Base-by-base conservation (phyloP, 1,140 invertebrate genomes). In the Thalassaphorura encarpata region DNA sequence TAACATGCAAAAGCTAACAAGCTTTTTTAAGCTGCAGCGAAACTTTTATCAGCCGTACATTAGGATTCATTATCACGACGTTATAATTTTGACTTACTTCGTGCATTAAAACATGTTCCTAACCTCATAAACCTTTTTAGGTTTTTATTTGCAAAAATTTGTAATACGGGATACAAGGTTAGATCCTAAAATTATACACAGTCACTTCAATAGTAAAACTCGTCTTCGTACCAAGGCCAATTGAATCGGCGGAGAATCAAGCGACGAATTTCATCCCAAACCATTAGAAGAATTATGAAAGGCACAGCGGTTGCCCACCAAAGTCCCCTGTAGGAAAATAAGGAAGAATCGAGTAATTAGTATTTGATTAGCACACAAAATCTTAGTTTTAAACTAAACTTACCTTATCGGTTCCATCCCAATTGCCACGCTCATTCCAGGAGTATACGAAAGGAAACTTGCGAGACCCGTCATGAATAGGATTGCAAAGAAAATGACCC, bases 181-280 rank as follows among this genome's bases (percentile, higher is more conserved):
- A n/a, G n/a, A n/a, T n/a, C n/a, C n/a, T n/a, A n/a, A n/a, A n/a
- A n/a, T n/a, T n/a, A n/a, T n/a, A n/a, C n/a, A n/a, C n/a, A n/a
- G n/a, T n/a, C n/a, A n/a, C n/a, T 15, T 70, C 72, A 80, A 68
- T 80, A 81, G 66, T 81, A 82, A 49, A 80, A 82, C 67, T 81
- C 80, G 46, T 68, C 62, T 66, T 82, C 80, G 46, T 80, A 73
- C 75, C 77, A 81, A 26, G 2, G 4, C 45, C 78, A 77, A 52
- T 78, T 78, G 31, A 77, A 77, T 58, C 70, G 68, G 54, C 80
- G 71, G n/a, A 83, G 65, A 51, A 79, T 68, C 62, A 70, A 77
- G 54, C 78, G 75, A 53, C 79, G 69, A 41, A 68, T 61, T 68
- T 81, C 66, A 66, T 80, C 79, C 64, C 81, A 81, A 40, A 79